Percentiles rank a stretch among this genome's conserved stretches.
Conservation (phyloP, 2,113 vertebrate genomes). For the Sorex araneus region DNA sequence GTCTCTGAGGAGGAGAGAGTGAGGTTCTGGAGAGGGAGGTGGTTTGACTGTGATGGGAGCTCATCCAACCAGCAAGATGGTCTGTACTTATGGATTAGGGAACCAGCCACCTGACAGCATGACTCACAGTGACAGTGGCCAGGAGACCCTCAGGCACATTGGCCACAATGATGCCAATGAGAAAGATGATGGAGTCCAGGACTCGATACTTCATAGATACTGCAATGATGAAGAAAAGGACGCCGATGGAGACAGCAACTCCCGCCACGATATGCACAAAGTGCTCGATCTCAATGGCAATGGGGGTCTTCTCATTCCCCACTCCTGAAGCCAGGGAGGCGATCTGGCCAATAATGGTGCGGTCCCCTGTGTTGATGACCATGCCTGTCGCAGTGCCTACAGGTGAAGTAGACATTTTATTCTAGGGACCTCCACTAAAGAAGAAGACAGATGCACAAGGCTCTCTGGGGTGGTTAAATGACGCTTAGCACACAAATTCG, state of each 20-base stretch:
- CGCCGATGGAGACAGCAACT: slow-evolving; percentile 88
- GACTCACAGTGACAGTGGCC: slow-evolving; percentile 91
- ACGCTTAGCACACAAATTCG: neutral
- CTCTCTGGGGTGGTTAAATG: neutral
- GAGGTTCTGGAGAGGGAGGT: neutral
- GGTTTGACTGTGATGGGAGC: neutral
- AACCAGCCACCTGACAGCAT: neutral
- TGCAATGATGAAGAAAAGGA: slow-evolving; percentile 91
- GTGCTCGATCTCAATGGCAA: slow-evolving; percentile 91
- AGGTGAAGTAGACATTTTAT: slow-evolving; percentile 15
- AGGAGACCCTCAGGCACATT: slow-evolving; percentile 92
- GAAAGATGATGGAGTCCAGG: slow-evolving; percentile 91
- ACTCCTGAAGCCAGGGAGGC: slow-evolving; percentile 90
- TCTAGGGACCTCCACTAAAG: neutral
- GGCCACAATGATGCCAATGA: slow-evolving; percentile 92
- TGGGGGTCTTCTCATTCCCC: slow-evolving; percentile 91
- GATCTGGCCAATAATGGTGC: slow-evolving; percentile 90
- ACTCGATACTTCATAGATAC: slow-evolving; percentile 88
- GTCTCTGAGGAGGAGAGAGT: neutral
- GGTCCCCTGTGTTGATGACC: slow-evolving; percentile 91
- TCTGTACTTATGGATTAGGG: too few species aligned
- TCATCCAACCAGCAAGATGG: accelerated
- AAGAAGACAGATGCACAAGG: accelerated
- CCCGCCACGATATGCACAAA: slow-evolving; percentile 91
- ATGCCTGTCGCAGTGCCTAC: slow-evolving; percentile 90